Conservation (phyloP, 2,797 vertebrate genomes). For the Pristis pectinata region DNA sequence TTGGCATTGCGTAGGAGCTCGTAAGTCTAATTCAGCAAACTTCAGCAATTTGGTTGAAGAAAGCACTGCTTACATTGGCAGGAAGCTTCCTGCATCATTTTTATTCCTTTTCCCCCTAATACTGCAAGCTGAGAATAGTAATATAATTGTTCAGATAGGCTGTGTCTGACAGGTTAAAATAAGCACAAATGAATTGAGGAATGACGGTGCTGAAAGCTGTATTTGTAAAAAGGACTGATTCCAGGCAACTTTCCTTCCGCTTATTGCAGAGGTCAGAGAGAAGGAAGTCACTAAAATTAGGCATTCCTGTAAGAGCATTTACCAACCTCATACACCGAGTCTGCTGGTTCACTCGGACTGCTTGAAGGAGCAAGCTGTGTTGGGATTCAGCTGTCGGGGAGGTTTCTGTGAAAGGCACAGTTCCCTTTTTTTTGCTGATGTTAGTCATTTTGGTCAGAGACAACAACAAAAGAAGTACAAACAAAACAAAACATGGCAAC, state of each 20-base stretch:
- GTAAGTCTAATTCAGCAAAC: background rate
- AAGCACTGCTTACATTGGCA: background rate
- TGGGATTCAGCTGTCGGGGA: background rate
- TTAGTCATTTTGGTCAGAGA: background rate
- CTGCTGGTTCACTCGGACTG: background rate
- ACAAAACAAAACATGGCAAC: background rate
- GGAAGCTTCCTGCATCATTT: slow-evolving; percentile 12
- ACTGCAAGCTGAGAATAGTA: background rate
- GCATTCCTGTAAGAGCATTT: slow-evolving; percentile 42
- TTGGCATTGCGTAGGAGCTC: background rate
- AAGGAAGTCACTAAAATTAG: slow-evolving; percentile 64
- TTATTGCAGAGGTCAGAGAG: slow-evolving; percentile 53
- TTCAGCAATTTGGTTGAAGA: background rate
- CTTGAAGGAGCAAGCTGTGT: background rate
- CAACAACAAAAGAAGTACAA: background rate
- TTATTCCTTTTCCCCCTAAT: background rate
- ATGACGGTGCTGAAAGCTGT: slow-evolving; percentile 50
- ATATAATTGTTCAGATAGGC: background rate
- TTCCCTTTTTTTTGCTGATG: background rate
- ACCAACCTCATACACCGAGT: background rate
- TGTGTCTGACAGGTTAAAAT: slow-evolving; percentile 23
- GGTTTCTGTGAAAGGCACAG: background rate
- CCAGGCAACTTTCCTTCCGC: slow-evolving; percentile 63
- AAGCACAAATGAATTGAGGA: slow-evolving; percentile 25
- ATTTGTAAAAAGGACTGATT: slow-evolving; percentile 50